Percentiles rank a stretch among this genome's conserved stretches.
phyloP scores from a whole-genome alignment of 2,797 vertebrate species.

The Sebastes minor region DNA sequence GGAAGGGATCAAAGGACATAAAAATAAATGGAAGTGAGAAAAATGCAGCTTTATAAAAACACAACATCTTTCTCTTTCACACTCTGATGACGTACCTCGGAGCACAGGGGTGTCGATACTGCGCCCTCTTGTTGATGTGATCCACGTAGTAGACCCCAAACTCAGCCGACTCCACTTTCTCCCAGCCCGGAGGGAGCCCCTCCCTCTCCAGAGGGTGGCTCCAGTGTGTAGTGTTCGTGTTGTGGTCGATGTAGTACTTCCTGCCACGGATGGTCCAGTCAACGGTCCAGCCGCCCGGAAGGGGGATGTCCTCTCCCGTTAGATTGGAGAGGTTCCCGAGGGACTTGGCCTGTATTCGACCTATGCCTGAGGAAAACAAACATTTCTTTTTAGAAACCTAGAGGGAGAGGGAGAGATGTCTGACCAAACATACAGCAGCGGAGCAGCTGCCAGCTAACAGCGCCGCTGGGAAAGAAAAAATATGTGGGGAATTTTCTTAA shows the following conservation, averaged over 20 bases:
- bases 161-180: conserved; percentile 94
- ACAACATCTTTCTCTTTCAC: background rate
- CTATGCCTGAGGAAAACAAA: conserved; percentile 86
- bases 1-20: background rate
- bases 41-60: background rate
- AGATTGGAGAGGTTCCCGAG: conserved; percentile 94
- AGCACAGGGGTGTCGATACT: conserved; percentile 96
- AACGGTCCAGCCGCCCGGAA: conserved; percentile 95
- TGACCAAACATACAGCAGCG: conserved; percentile 30
- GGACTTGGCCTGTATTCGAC: conserved; percentile 95
- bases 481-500: conserved; percentile 20
- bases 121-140: conserved; percentile 96
- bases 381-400: conserved; percentile 39
- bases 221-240: conserved; percentile 99
- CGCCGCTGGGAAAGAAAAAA: conserved; percentile 38
- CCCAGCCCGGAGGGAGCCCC: conserved; percentile 97
- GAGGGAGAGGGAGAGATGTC: conserved; percentile 33
- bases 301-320: conserved; percentile 90
- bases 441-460: conserved; percentile 32
- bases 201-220: conserved; percentile 97
- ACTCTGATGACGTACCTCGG: conserved; percentile 85
- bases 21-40: no score
- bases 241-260: conserved; percentile 98
- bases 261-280: conserved; percentile 99
- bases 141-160: conserved; percentile 98